Evolutionary conservation across 2,888 invertebrate species (phyloP).

Genomic region (Lasiommata megera): DNA sequence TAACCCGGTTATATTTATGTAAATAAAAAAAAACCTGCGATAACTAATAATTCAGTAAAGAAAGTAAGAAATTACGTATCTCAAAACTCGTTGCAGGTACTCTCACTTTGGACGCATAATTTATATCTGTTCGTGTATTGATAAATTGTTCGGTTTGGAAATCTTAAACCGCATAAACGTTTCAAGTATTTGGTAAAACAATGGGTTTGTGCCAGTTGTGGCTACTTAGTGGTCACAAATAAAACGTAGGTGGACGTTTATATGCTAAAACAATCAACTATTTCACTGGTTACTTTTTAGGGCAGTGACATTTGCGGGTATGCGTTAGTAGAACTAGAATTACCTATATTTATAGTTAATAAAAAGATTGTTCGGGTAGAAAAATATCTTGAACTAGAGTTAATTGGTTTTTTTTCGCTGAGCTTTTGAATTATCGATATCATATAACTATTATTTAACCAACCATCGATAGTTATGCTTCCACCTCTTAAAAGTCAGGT

Average conservation of each 20-base stretch:
- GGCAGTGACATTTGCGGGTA: not conserved
- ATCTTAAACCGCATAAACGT: not conserved
- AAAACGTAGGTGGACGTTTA: not conserved
- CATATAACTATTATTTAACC: too few relatives aligned
- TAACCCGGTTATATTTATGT: conserved; percentile 10
- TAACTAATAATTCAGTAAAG: conserved; percentile 4
- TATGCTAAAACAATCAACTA: not conserved
- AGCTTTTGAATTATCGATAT: too few relatives aligned
- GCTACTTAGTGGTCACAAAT: conserved; percentile 8
- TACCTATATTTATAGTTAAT: not conserved
- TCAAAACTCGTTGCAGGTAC: not conserved
- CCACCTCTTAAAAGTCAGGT: too few relatives aligned
- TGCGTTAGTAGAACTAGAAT: not conserved
- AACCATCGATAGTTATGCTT: too few relatives aligned
- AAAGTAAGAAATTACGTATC: not conserved
- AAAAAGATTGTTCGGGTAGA: too few relatives aligned
- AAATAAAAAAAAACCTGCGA: conserved; percentile 4
- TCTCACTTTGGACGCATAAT: conserved; percentile 6
- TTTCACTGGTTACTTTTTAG: conserved; percentile 3
- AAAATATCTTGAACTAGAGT: too few relatives aligned
- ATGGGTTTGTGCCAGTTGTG: conserved; percentile 3
- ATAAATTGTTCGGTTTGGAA: conserved; percentile 12
- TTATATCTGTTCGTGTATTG: conserved; percentile 14
- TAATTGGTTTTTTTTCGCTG: too few relatives aligned
- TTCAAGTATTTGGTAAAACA: conserved; percentile 11